These are phyloP conservation scores for Alloplasta piceator DNA, from an alignment of 2,888 invertebrate species.

Conservation along the genomic window DNA sequence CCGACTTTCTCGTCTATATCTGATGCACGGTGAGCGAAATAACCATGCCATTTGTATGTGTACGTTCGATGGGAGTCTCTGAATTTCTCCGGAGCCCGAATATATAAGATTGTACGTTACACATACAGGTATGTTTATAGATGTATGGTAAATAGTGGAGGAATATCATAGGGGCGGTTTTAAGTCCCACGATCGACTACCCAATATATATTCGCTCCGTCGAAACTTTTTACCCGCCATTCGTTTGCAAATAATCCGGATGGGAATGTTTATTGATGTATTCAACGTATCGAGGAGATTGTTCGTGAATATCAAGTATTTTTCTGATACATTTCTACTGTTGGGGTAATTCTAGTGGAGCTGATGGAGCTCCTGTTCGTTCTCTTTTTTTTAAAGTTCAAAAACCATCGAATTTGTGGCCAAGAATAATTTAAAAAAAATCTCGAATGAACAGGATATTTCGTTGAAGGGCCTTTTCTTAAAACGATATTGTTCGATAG, in stretches of 20 bases:
- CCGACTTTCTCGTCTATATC: background rate
- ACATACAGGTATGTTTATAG: background rate
- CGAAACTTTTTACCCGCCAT: constrained; percentile 12
- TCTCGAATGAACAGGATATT: no score
- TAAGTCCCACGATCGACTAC: constrained; percentile 33
- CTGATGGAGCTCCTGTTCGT: no score
- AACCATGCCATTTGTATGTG: background rate
- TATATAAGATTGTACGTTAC: background rate
- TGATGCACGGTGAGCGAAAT: background rate
- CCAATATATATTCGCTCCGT: constrained; percentile 21
- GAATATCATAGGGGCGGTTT: constrained; percentile 24
- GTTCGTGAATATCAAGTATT: constrained; percentile 36
- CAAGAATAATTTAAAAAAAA: no score
- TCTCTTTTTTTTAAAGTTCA: no score
- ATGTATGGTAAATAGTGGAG: background rate
- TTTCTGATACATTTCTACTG: no score
- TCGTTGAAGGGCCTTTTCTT: no score
- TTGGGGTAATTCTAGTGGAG: no score
- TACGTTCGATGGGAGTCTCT: constrained; percentile 2
- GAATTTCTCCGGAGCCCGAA: background rate
- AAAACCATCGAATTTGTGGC: no score
- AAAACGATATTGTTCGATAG: background rate
- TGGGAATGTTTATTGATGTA: constrained; percentile 12
- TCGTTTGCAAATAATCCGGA: constrained; percentile 36
- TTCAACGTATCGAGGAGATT: constrained; percentile 4